These are phyloP conservation scores for Xyliphius kryptos DNA, from an alignment of 2,113 vertebrate genomes.

Conservation along the genomic window DNA sequence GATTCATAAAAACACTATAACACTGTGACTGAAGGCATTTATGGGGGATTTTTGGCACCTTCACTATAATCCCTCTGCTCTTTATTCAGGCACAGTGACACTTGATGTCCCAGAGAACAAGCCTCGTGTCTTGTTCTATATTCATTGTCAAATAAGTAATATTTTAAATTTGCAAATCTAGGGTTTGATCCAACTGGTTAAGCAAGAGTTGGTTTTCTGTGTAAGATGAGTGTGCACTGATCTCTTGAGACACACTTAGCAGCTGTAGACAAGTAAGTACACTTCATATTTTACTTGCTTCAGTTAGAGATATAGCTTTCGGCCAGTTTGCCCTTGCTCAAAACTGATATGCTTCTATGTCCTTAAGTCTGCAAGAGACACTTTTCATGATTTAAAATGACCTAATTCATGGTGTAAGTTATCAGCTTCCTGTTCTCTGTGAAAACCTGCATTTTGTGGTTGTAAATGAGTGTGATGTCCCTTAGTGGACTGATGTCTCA, in stretches of 20 bases:
- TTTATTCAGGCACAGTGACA: no score
- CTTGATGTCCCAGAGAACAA: no score
- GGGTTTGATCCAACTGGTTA: no score
- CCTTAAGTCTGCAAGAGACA: conserved; percentile 58
- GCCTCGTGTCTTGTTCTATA: no score
- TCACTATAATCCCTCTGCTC: no score
- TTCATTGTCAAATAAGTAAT: no score
- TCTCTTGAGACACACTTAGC: conserved; percentile 22
- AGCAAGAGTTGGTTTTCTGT: neutral
- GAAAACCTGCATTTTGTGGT: conserved; percentile 53
- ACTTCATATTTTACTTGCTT: conserved; percentile 55
- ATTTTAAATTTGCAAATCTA: no score
- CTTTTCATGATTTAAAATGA: conserved; percentile 60
- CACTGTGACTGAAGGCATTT: no score
- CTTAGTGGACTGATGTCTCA: conserved; percentile 52
- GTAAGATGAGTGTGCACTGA: conserved; percentile 15
- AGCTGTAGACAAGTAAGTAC: conserved; percentile 28
- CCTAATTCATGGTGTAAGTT: conserved; percentile 45
- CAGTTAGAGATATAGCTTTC: conserved; percentile 62
- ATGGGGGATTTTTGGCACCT: no score
- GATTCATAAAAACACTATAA: no score
- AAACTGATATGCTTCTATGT: conserved; percentile 53
- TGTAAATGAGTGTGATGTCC: conserved; percentile 39
- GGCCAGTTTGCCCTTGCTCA: conserved; percentile 53
- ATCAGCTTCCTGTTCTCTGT: conserved; percentile 21